Evolutionary conservation across 2,888 invertebrate species (phyloP).

Genomic region (Sympetrum striolatum): DNA sequence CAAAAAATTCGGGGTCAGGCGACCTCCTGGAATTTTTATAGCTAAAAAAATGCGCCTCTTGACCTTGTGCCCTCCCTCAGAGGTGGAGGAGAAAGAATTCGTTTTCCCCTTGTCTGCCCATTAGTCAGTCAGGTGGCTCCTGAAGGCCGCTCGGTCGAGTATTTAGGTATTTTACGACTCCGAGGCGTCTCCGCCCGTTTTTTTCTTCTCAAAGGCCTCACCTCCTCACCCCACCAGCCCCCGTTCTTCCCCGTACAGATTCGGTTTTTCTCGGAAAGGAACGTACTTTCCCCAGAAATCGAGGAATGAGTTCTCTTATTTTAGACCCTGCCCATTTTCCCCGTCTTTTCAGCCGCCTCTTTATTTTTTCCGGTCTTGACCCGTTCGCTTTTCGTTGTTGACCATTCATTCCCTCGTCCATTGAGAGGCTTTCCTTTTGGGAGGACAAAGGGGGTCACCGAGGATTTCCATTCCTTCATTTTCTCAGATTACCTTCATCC

Average conservation of each 20-base stretch:
- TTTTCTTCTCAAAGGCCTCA: background rate
- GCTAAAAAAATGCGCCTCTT: background rate
- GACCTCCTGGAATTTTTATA: background rate
- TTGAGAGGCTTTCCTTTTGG: background rate
- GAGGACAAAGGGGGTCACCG: background rate
- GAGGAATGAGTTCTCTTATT: background rate
- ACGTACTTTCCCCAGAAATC: background rate
- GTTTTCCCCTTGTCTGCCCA: background rate
- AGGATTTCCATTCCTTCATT: background rate
- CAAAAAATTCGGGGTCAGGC: background rate
- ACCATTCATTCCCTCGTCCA: background rate
- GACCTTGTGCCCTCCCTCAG: background rate
- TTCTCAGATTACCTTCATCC: background rate
- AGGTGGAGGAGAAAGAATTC: background rate
- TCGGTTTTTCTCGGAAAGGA: background rate
- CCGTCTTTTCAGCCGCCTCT: background rate
- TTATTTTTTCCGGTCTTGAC: background rate
- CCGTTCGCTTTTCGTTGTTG: background rate
- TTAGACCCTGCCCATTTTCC: background rate
- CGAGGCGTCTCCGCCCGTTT: background rate
- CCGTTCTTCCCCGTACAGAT: background rate
- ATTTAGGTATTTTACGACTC: background rate
- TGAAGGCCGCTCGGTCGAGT: background rate
- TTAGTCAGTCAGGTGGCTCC: background rate
- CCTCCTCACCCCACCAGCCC: background rate